Evolutionary conservation across 2,113 vertebrate species (phyloP), one percentile per base, ranked within the genome.

Genomic region (Thunnus thynnus): DNA sequence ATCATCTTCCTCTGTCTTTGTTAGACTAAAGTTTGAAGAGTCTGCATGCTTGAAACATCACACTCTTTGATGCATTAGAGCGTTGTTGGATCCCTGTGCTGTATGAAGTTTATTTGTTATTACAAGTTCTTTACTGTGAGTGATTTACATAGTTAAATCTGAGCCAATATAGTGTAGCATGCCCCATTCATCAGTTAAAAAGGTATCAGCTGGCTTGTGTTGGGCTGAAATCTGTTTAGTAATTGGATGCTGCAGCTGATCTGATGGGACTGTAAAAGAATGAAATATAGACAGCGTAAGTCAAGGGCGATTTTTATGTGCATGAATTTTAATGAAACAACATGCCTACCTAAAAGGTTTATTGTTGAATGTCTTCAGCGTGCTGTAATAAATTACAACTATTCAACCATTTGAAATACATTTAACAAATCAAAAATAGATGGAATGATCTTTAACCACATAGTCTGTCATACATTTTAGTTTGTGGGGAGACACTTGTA

Each of bases 281-380:
- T 80, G 69, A 78, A 87, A 69, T 18, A 22, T 41, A 64, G 64
- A 20, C 61, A 20, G 73, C 57, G 46, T 82, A 86, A 82, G 73
- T 87, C 80, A 86, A 89, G 85, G 83, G 63, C 80, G 81, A 50
- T 85, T 85, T 87, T 86, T 84, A 79, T 70, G 55, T 67, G 76
- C 48, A 57, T 83, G 62, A 69, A 83, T 85, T 81, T 75, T 76
- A 82, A 81, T 83, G 70, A 79, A 90, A 85, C 74, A 80, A 65
- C 69, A 84, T 51, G 47, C 52, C 41, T 30, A 12, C 27, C 76
- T 67, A 17, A 72, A 82, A 27, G 57, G 65, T 25, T 80, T 18
- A 79, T 16, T 36, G 61, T 52, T 48, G 51, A 60, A 65, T 41
- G 3, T 10, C 60, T 57, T 41, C 58, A 60, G 73, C 20, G 2